Conservation (phyloP, 30 jellyfish, hydroid and myxozoan genomes). For the Rhopilema esculentum region DNA sequence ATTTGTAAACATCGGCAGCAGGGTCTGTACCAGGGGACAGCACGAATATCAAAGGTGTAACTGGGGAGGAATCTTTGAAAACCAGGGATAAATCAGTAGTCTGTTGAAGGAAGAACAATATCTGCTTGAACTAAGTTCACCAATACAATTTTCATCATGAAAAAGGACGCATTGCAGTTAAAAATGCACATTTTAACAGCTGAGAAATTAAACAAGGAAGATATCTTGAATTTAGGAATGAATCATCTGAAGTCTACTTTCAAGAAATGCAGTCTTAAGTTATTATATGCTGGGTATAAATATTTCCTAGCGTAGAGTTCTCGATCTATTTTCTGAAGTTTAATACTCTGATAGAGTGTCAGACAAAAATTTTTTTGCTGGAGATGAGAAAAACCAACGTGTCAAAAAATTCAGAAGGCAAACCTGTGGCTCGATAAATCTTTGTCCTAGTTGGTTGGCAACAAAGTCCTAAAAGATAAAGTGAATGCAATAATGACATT, state of each 20-base stretch:
- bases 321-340: no score
- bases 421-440: constrained; percentile 95
- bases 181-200: no score
- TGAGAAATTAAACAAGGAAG: no score
- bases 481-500: background rate
- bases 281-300: no score
- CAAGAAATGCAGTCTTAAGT: no score
- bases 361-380: background rate
- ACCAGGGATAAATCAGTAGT: constrained; percentile 89
- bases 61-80: constrained; percentile 94
- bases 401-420: background rate
- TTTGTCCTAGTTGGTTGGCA: constrained; percentile 84
- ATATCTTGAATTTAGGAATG: no score
- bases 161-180: no score
- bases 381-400: background rate
- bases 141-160: no score
- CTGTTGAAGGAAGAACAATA: constrained; percentile 19
- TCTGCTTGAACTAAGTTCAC: no score
- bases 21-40: constrained; percentile 98
- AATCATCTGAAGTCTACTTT: no score
- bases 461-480: constrained; percentile 70
- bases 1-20: constrained; percentile 90
- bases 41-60: constrained; percentile 86
- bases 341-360: background rate
- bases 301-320: no score